Percentiles rank a stretch among this genome's conserved stretches.
Evolutionary conservation across 2,113 vertebrate genomes (phyloP).

Genomic region (Bujurquina vittata): DNA sequence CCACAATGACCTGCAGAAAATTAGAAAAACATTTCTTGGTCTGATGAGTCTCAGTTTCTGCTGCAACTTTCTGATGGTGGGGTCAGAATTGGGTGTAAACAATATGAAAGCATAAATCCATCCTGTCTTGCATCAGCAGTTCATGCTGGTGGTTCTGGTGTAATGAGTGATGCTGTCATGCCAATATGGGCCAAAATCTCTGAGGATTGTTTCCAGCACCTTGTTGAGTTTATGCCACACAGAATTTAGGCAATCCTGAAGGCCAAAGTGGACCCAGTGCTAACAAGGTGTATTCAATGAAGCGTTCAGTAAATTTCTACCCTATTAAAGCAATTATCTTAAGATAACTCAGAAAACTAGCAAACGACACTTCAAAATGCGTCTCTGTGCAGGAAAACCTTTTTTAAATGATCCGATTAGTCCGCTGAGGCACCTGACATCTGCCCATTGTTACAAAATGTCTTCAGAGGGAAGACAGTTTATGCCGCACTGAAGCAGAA

Average conservation of each 20-base stretch:
- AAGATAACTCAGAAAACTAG: not conserved
- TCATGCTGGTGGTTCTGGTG: too few relatives aligned
- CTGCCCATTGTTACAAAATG: conserved; percentile 38
- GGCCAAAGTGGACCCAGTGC: too few relatives aligned
- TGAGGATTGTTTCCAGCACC: too few relatives aligned
- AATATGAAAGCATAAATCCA: too few relatives aligned
- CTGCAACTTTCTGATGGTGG: rapidly evolving
- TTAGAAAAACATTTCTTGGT: not conserved
- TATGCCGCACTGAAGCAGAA: conserved; percentile 19
- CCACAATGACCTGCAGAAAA: not conserved
- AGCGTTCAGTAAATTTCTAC: not conserved
- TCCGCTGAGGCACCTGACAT: conserved; percentile 2
- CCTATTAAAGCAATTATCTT: not conserved
- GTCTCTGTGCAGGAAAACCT: not conserved
- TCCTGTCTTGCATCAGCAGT: too few relatives aligned
- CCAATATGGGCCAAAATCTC: too few relatives aligned
- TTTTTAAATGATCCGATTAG: not conserved
- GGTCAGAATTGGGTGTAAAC: not conserved
- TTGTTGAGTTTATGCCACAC: too few relatives aligned
- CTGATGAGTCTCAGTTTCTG: not conserved
- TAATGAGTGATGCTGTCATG: too few relatives aligned
- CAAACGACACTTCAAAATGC: too few relatives aligned
- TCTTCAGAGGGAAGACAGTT: conserved; percentile 4
- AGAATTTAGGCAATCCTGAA: too few relatives aligned
- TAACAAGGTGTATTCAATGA: not conserved